phyloP scores from a whole-genome alignment of 2,113 vertebrate species.

The Passerina amoena region DNA sequence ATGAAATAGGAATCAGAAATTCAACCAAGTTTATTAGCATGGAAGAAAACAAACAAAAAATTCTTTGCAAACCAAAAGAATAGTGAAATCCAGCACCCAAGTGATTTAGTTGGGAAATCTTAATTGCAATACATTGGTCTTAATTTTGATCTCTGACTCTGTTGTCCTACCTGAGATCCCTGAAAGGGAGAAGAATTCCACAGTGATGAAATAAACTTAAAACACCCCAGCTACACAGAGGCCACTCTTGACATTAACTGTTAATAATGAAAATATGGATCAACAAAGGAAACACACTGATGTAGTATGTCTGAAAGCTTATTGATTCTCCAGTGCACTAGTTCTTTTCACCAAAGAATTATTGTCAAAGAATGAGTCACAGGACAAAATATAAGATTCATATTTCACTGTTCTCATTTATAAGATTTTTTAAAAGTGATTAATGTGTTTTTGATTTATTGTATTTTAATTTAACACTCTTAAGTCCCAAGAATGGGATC shows the following conservation, averaged over 20 bases:
- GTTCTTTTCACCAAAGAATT: constrained; percentile 68
- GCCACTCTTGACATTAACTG: constrained; percentile 64
- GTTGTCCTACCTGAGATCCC: constrained; percentile 17
- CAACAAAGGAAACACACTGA: constrained; percentile 62
- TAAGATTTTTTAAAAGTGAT: neutral
- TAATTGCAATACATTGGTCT: neutral
- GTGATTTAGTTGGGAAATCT: neutral
- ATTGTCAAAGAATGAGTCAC: constrained; percentile 70
- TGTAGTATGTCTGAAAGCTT: constrained; percentile 70
- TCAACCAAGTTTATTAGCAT: neutral
- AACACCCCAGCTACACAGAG: neutral
- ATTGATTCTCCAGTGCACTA: constrained; percentile 74
- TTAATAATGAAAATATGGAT: constrained; percentile 68
- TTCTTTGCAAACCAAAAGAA: neutral
- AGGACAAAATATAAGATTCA: constrained; percentile 52
- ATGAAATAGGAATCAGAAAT: neutral
- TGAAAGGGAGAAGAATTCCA: neutral
- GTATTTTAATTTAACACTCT: neutral
- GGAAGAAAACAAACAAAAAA: neutral
- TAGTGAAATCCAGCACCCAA: neutral
- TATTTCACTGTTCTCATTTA: constrained; percentile 21
- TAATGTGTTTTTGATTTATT: neutral
- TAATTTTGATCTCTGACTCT: constrained; percentile 19
- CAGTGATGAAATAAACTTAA: constrained; percentile 65
- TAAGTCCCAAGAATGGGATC: neutral